Conservation (phyloP, 2,888 invertebrate species). For the Hypsopygia costalis region DNA sequence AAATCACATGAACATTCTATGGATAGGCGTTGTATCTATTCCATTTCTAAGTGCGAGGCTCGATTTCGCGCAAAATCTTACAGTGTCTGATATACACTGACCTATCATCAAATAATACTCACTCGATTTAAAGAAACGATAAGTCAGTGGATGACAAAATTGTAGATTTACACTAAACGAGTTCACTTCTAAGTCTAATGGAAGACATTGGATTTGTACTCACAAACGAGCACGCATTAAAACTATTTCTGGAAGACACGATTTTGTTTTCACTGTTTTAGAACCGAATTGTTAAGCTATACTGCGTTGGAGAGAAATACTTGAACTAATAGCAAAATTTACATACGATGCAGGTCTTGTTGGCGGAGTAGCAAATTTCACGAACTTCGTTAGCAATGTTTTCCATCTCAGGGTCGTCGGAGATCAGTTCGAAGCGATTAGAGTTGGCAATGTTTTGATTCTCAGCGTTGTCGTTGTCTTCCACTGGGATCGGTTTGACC, state of each 20-base stretch:
- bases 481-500: conserved; percentile 61
- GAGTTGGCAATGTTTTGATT: conserved; percentile 68
- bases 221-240: conserved; percentile 47
- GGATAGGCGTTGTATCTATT: conserved; percentile 4
- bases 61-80: neutral
- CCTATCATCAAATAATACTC: neutral
- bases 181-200: conserved; percentile 67
- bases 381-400: conserved; percentile 81
- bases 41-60: conserved; percentile 6
- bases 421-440: conserved; percentile 60
- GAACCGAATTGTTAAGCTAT: conserved; percentile 41
- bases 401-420: conserved; percentile 69
- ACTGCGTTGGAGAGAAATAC: conserved; percentile 29
- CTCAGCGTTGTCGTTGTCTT: conserved; percentile 67
- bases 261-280: conserved; percentile 77
- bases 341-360: conserved; percentile 67
- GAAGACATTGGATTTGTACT: conserved; percentile 62
- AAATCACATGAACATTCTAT: conserved; percentile 34
- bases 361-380: conserved; percentile 74
- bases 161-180: conserved; percentile 3
- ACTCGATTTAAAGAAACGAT: neutral
- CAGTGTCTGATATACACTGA: neutral
- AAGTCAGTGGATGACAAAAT: neutral
- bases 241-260: conserved; percentile 75
- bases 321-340: conserved; percentile 60